Evolutionary conservation across 2,797 vertebrate genomes (phyloP).

Genomic region (Catamblyrhynchus diadema): DNA sequence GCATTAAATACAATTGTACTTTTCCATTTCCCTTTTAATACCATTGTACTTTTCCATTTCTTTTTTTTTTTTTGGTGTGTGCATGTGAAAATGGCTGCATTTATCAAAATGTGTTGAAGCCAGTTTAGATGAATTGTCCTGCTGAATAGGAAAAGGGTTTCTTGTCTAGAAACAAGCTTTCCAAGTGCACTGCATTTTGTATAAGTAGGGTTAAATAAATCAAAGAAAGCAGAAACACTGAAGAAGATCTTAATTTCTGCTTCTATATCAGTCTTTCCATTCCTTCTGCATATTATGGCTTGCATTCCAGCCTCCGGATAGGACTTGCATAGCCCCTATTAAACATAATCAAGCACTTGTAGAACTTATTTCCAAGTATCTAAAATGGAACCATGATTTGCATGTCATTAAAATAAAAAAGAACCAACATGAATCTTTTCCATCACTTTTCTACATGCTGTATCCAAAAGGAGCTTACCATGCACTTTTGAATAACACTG

Average conservation of each 20-base stretch:
- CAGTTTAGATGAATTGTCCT: neutral
- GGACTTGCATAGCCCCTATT: slow-evolving; percentile 7
- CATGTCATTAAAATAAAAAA: slow-evolving; percentile 16
- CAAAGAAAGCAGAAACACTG: neutral
- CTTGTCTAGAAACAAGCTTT: neutral
- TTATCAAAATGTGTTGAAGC: neutral
- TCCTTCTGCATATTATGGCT: neutral
- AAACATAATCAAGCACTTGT: slow-evolving; percentile 39
- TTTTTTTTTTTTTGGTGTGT: neutral
- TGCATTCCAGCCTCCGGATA: slow-evolving; percentile 24
- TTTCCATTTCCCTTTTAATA: neutral
- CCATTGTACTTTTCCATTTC: neutral
- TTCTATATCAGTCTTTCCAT: slow-evolving; percentile 20
- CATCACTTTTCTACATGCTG: neutral
- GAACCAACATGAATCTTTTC: neutral
- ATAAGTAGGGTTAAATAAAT: neutral
- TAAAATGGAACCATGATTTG: slow-evolving; percentile 40
- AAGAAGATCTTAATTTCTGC: slow-evolving; percentile 7
- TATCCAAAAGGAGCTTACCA: neutral
- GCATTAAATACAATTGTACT: neutral
- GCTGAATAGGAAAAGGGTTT: neutral
- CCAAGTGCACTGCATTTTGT: neutral
- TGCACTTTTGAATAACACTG: neutral
- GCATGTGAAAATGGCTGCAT: neutral
- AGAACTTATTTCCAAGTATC: slow-evolving; percentile 34